Evolutionary conservation across 2,113 vertebrate species (phyloP).

Genomic region (Archocentrus centrarchus): DNA sequence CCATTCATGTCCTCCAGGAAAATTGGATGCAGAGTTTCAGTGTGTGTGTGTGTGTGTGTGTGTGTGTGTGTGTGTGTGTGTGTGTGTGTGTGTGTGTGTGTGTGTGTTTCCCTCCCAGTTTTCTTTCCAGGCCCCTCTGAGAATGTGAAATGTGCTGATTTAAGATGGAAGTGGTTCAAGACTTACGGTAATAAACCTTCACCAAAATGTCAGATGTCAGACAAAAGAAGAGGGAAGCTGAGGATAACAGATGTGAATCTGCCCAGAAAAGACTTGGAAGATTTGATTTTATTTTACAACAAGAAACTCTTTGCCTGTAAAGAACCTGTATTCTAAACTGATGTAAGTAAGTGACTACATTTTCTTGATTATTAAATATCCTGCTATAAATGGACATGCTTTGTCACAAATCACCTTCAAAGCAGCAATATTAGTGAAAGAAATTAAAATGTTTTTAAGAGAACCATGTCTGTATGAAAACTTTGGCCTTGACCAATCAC

Average conservation of each 20-base stretch:
- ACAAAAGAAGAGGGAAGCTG: not conserved
- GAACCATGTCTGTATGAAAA: not conserved
- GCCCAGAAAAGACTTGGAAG: not conserved
- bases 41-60: no score
- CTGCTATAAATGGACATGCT: not conserved
- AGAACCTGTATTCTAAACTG: not conserved
- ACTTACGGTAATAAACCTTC: conserved; percentile 23
- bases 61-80: not conserved
- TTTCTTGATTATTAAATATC: not conserved
- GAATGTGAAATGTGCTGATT: not conserved
- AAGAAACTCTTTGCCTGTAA: not conserved
- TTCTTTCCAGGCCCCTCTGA: not conserved
- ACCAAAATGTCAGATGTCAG: not conserved
- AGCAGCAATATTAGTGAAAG: not conserved
- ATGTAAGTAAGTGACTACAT: not conserved
- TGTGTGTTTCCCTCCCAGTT: not conserved
- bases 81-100: no score
- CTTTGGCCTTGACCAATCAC: not conserved
- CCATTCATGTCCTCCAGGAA: conserved; percentile 2
- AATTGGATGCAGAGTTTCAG: conserved; percentile 11
- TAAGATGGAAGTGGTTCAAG: conserved; percentile 15
- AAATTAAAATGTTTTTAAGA: conserved; percentile 1
- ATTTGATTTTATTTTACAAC: not conserved
- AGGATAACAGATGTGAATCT: conserved; percentile 32
- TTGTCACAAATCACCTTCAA: not conserved